Evolutionary conservation across 2,113 vertebrate species (phyloP).

Genomic region (Casuarius casuarius): DNA sequence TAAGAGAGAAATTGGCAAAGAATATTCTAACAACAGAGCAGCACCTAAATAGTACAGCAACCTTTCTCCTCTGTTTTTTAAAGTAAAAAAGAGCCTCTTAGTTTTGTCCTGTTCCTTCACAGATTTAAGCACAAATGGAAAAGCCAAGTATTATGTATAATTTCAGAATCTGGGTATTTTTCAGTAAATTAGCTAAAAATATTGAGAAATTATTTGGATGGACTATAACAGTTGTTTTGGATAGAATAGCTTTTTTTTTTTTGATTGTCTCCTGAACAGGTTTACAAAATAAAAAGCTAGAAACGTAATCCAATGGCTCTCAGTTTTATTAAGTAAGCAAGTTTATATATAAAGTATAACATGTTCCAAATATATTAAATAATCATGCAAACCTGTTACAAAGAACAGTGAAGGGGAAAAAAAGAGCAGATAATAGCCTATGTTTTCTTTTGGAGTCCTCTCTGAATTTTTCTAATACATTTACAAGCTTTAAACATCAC

Average conservation of each 20-base stretch:
- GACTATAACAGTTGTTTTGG: neutral
- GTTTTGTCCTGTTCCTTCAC: neutral
- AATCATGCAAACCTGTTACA: constrained; percentile 51
- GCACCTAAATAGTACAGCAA: neutral
- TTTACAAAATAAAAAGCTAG: neutral
- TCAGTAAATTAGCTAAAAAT: neutral
- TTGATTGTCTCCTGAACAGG: neutral
- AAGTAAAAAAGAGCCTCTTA: neutral
- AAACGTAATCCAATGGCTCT: constrained; percentile 43
- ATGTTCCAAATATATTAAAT: constrained; percentile 43
- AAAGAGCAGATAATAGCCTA: neutral
- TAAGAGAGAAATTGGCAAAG: neutral
- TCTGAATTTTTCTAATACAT: neutral
- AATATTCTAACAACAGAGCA: neutral
- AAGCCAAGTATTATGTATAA: neutral
- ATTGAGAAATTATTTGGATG: neutral
- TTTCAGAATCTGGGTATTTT: neutral
- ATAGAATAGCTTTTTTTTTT: neutral
- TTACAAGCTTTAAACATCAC: constrained; percentile 13
- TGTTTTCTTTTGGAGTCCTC: neutral
- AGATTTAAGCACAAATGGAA: neutral
- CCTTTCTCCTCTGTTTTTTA: neutral
- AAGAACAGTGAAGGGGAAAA: neutral
- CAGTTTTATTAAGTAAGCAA: constrained; percentile 54
- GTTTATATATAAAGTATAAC: constrained; percentile 33